Evolutionary conservation across 2,888 invertebrate genomes (phyloP), one percentile per base, ranked within the genome.

Genomic region (Achlya flavicornis): DNA sequence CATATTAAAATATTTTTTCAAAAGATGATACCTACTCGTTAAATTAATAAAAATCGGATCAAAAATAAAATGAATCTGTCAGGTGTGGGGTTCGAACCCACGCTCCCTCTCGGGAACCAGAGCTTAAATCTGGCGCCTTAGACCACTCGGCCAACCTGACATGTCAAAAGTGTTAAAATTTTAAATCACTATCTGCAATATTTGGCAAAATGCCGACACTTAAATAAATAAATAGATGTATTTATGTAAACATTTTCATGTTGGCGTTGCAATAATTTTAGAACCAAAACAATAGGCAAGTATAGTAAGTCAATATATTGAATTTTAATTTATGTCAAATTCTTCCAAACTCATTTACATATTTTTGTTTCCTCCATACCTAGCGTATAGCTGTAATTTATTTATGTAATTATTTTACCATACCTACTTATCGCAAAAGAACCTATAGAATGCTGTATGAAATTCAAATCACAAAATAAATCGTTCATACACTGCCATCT

Each of bases 71-170:
- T 57, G n/a, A 38, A 1, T 80, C 75, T 94, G 94, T 95, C 95
- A 95, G 95, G 95, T 96, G 96, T 96, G 96, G 96, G 96, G 95
- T 96, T 96, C 96, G 96, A 96, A 96, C 96, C 96, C 96, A 96
- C 96, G 96, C 96, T 96, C 96, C 95, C 96, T 94, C 92, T 94
- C 94, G 96, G 95, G 96, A 96, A 96, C 96, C 96, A 96, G 96
- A 96, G 95, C 96, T 96, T 96, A 96, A 96, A 95, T 96, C 96
- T 96, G 96, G 96, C 96, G 96, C 96, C 96, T 96, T 96, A 96
- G 96, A 96, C 96, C 96, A 95, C 96, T 96, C 95, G 96, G 96
- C 96, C 96, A 96, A 96, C 95, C 96, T 96, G 95, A 95, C 95
- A 78, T 77, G 7, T 2, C n/a, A 0, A 5, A 46, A 4, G 5